These are phyloP conservation scores for Rhea pennata DNA, from an alignment of 2,113 vertebrate species.

Conservation along the genomic window DNA sequence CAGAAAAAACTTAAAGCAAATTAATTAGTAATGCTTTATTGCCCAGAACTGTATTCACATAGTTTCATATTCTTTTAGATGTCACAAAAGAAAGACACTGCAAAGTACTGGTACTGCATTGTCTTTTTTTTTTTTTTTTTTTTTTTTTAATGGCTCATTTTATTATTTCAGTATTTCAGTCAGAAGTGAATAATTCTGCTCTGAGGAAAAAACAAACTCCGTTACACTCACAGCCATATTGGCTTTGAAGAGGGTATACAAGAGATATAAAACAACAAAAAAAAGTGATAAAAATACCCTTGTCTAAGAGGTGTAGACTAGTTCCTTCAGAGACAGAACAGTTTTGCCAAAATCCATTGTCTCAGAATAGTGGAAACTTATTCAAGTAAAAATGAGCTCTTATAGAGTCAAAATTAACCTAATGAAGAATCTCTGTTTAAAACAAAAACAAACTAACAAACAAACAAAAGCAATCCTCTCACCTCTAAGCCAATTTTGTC, in stretches of 20 bases:
- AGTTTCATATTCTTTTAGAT: not conserved
- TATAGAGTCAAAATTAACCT: not conserved
- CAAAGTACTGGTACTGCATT: not conserved
- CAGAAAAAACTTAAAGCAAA: not conserved
- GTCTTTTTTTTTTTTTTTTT: not conserved
- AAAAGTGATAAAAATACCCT: not conserved
- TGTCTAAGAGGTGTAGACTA: not conserved
- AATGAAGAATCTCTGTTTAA: not conserved
- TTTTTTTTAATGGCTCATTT: not conserved
- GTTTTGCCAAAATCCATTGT: not conserved
- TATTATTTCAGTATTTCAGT: not conserved
- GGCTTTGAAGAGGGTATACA: not conserved
- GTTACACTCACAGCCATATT: not conserved
- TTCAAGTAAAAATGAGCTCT: not conserved
- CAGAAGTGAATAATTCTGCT: not conserved
- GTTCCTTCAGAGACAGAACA: not conserved
- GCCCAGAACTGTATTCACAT: not conserved
- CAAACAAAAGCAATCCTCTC: rapidly evolving
- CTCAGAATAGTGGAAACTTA: not conserved
- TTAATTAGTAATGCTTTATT: not conserved
- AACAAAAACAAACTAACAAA: not conserved
- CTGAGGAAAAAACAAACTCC: not conserved
- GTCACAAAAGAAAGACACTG: not conserved
- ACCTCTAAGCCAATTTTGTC: not conserved
- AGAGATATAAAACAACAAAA: not conserved